Percentiles rank a stretch among this genome's conserved stretches.
Evolutionary conservation across 92 coral and sea anemone species (phyloP).

Genomic region (Palythoa caribaeorum): DNA sequence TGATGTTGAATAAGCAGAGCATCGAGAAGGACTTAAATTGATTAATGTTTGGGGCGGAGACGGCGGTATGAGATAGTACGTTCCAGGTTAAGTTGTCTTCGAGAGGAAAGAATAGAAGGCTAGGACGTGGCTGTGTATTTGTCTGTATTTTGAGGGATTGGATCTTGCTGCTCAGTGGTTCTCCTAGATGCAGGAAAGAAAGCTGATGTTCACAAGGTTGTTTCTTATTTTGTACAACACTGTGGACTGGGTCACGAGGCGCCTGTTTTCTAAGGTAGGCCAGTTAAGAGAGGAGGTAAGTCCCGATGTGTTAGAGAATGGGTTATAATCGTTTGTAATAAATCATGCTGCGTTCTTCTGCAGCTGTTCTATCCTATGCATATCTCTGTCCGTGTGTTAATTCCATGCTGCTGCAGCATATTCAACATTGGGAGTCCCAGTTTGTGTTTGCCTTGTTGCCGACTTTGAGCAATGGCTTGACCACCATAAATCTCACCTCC

Average conservation of each 20-base stretch:
- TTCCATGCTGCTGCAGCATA: constrained; percentile 5
- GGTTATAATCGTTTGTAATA: constrained; percentile 24
- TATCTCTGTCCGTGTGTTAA: constrained; percentile 25
- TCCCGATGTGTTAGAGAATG: constrained; percentile 20
- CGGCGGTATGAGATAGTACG: not conserved
- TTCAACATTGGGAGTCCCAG: not conserved
- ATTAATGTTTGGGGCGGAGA: not conserved
- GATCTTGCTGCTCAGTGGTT: not conserved
- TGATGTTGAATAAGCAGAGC: constrained; percentile 2
- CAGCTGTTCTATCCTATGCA: constrained; percentile 8
- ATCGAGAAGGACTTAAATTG: not conserved
- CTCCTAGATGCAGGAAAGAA: constrained; percentile 5
- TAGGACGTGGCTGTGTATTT: not conserved
- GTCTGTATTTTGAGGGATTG: not conserved
- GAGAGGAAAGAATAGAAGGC: too few relatives aligned
- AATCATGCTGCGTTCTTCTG: constrained; percentile 19
- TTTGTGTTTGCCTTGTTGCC: not conserved
- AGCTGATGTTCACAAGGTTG: not conserved
- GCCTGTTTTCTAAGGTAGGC: constrained; percentile 11
- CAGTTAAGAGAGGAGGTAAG: constrained; percentile 13
- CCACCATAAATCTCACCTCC: constrained; percentile 9
- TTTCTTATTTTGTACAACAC: constrained; percentile 22
- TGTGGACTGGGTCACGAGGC: not conserved
- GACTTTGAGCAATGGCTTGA: constrained; percentile 26
- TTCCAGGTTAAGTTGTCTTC: too few relatives aligned